Conservation (phyloP, 2,797 vertebrate species). For the Tolypeutes matacus region DNA sequence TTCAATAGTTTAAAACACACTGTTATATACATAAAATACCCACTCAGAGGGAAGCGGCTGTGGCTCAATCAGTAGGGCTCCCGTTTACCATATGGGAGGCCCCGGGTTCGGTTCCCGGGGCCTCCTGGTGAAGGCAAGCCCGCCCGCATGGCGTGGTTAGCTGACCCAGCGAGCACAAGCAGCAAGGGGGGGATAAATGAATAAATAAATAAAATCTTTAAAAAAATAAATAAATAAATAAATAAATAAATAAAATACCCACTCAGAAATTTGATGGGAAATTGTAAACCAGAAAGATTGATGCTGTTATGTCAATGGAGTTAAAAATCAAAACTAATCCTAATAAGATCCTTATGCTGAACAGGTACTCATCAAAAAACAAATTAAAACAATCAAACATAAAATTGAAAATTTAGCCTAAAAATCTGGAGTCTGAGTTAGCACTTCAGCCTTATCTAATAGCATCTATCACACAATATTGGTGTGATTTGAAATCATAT, state of each 20-base stretch:
- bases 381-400: conserved; percentile 46
- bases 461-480: not conserved
- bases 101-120: too few relatives aligned
- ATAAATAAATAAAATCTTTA: too few relatives aligned
- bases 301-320: not conserved
- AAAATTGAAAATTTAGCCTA: conserved; percentile 43
- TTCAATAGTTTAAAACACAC: conserved; percentile 42
- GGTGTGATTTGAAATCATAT: conserved; percentile 1
- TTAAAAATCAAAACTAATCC: conserved; percentile 9
- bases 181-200: too few relatives aligned
- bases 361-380: conserved; percentile 19
- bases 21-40: not conserved
- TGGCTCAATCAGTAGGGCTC: too few relatives aligned
- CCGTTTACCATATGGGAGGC: too few relatives aligned
- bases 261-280: conserved; percentile 22
- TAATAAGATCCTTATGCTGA: conserved; percentile 3
- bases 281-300: conserved; percentile 48
- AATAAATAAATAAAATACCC: not conserved
- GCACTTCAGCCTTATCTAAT: conserved; percentile 30
- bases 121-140: too few relatives aligned
- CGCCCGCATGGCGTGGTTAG: too few relatives aligned
- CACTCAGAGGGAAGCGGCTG: too few relatives aligned
- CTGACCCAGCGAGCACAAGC: too few relatives aligned
- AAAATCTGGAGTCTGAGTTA: not conserved
- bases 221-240: too few relatives aligned